Evolutionary conservation across 2,797 vertebrate genomes (phyloP), one percentile per base, ranked within the genome.

Genomic region (Leptodactylus fallax): DNA sequence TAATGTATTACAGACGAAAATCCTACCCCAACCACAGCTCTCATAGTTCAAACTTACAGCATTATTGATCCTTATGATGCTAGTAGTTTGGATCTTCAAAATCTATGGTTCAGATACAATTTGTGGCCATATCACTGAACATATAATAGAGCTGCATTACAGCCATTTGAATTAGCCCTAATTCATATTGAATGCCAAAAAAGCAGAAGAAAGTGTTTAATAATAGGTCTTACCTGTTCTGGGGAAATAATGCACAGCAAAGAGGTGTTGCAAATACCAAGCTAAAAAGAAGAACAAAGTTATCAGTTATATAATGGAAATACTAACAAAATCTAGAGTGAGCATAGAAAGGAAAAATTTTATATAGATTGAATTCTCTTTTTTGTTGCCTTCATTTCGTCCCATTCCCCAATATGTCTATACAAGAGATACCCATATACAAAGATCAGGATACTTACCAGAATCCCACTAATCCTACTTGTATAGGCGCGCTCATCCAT

Each of bases 401-500:
- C 25, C 67, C 17, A 8, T 21, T 49, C 17, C 19, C 71, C 7
- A 21, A 3, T 49, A 12, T 10, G 1, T 74, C 9, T 12, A 74
- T 21, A n/a, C 19, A 23, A 49, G 1, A 76, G 47, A 76, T 5
- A 6, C 10, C 72, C 14, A n/a, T 74, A 49, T 72, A 21, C 13
- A 23, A 23, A 36, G 27, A 16, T 74, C 1, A 74, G 21, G 17
- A 87, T 12, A 17, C 98, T 98, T 94, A 99, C 98, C 98, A 99
- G 94, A 99, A 95, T 93, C 98, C 98, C 77, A 99, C 98, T 94
- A 99, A 92, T 92, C 96, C 95, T 90, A 99, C 98, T 94, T 99
- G 98, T 96, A 99, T 97, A 71, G 98, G 98, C 83, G 98, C 98
- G 27, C 95, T 99, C 97, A 99, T 97, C 98, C 98, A 99, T 10